Evolutionary conservation across 2,113 vertebrate genomes (phyloP).

Genomic region (Sphyrna mokarran): DNA sequence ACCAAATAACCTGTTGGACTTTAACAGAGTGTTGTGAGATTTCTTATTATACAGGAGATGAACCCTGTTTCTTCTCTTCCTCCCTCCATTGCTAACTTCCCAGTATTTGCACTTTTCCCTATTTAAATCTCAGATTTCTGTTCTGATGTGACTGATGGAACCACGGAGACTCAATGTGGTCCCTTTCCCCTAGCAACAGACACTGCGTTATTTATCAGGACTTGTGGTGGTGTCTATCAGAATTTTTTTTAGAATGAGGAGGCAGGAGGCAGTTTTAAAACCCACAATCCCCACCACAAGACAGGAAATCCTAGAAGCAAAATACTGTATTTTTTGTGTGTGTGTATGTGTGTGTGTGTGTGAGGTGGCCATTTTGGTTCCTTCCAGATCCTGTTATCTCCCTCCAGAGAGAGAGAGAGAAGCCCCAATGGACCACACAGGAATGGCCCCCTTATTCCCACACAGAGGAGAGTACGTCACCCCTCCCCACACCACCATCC

Average conservation of each 20-base stretch:
- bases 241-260: no score
- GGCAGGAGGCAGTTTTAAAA: not conserved
- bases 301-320: not conserved
- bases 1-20: not conserved
- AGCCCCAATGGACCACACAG: not conserved
- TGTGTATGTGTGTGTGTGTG: not conserved
- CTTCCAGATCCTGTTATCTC: not conserved
- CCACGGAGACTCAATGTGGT: not conserved
- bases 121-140: not conserved
- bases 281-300: not conserved
- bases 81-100: not conserved
- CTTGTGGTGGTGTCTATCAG: not conserved
- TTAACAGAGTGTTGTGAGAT: no score
- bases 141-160: not conserved
- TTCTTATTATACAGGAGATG: not conserved
- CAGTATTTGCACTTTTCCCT: not conserved
- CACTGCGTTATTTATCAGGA: not conserved
- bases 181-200: not conserved
- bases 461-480: not conserved
- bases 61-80: not conserved
- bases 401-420: not conserved
- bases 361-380: not conserved
- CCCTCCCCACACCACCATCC: not conserved
- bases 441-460: not conserved
- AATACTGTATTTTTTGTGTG: not conserved